phyloP scores from a whole-genome alignment of 2,113 vertebrate species.

The Gavia stellata region DNA sequence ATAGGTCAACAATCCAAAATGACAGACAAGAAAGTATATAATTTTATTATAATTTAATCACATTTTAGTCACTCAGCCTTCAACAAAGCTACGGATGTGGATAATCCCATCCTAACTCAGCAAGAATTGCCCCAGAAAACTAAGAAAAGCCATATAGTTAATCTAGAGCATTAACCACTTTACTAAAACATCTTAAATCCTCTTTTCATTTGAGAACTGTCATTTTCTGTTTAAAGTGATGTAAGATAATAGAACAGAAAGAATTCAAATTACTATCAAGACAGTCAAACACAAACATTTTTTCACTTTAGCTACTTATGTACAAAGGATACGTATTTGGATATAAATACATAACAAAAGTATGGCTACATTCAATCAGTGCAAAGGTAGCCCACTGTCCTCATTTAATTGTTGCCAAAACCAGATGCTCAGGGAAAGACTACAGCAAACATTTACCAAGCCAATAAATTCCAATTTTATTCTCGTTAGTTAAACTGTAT shows the following conservation, averaged over 20 bases:
- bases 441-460: neutral
- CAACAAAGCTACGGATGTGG: neutral
- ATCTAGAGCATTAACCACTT: neutral
- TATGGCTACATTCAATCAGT: neutral
- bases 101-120: neutral
- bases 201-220: neutral
- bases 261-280: neutral
- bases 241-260: neutral
- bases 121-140: neutral
- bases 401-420: neutral
- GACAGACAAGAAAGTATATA: neutral
- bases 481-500: neutral
- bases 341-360: neutral
- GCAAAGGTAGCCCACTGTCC: neutral
- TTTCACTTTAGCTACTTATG: neutral
- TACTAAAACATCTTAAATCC: neutral
- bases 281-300: neutral
- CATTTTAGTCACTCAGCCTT: neutral
- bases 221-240: neutral
- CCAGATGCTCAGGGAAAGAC: too few relatives aligned
- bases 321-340: neutral
- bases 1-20: neutral
- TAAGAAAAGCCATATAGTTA: neutral
- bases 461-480: neutral
- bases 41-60: neutral